phyloP scores from a whole-genome alignment of 1,140 invertebrate genomes.

The Drosophila bipectinata region DNA sequence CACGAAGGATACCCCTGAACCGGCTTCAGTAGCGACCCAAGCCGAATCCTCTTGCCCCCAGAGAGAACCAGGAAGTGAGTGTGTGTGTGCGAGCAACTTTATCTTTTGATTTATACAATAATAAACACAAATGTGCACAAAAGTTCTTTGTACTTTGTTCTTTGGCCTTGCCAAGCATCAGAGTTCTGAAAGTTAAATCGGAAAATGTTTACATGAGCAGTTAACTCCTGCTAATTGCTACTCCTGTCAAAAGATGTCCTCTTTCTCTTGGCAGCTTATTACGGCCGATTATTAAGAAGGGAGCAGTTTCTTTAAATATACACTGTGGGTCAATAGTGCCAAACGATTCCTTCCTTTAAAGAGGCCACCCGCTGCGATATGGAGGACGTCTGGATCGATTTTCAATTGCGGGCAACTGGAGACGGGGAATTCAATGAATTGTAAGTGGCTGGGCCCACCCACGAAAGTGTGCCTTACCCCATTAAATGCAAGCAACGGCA shows the following conservation, averaged over 20 bases:
- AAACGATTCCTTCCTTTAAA: not conserved
- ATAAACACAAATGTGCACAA: constrained; percentile 71
- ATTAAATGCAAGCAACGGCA: constrained; percentile 52
- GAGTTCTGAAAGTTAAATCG: constrained; percentile 40
- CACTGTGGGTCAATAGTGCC: constrained; percentile 2
- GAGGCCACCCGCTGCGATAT: not conserved
- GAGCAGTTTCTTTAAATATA: not conserved
- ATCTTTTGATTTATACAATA: constrained; percentile 80
- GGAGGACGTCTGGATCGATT: constrained; percentile 17
- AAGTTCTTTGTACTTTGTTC: constrained; percentile 61
- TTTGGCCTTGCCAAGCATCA: constrained; percentile 31
- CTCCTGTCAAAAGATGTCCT: constrained; percentile 28
- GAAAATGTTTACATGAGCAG: constrained; percentile 50
- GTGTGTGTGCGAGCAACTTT: constrained; percentile 56
- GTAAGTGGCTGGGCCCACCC: constrained; percentile 46
- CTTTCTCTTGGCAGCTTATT: constrained; percentile 13
- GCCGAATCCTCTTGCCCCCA: constrained; percentile 2
- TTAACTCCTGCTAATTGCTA: constrained; percentile 54
- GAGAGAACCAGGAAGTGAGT: constrained; percentile 37
- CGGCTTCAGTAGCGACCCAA: not conserved
- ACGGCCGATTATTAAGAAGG: not conserved
- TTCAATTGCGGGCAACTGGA: constrained; percentile 30
- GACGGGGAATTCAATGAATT: constrained; percentile 38
- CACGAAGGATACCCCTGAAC: constrained; percentile 21
- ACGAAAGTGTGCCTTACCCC: constrained; percentile 47